Percentiles rank a stretch among this genome's conserved stretches.
phyloP scores from a whole-genome alignment of 2,113 vertebrate genomes.

The Deroptyus accipitrinus region DNA sequence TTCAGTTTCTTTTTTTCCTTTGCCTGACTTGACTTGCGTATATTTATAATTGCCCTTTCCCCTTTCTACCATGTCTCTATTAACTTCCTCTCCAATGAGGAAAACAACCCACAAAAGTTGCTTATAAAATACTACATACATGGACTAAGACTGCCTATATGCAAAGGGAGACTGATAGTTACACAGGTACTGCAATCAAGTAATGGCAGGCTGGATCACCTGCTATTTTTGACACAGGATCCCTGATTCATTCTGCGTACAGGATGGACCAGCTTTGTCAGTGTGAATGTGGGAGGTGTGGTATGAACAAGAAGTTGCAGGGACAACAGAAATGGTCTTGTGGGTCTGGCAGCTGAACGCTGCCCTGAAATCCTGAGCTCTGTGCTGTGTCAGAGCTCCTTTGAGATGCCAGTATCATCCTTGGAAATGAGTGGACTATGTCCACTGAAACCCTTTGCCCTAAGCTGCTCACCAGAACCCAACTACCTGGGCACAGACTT shows the following conservation, averaged over 20 bases:
- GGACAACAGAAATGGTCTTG: neutral
- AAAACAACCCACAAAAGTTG: neutral
- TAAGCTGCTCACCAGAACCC: neutral
- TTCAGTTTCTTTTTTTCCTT: neutral
- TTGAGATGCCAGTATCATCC: neutral
- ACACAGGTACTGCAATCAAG: neutral
- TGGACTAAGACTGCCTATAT: neutral
- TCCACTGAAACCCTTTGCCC: neutral
- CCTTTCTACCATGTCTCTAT: neutral
- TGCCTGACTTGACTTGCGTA: neutral
- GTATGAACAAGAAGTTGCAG: neutral
- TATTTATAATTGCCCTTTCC: neutral
- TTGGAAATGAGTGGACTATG: neutral
- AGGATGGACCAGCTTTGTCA: neutral
- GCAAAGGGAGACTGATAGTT: neutral
- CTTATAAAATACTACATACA: neutral
- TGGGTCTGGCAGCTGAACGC: neutral
- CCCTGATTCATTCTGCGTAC: neutral
- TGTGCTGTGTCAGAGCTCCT: neutral
- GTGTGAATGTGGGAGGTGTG: neutral
- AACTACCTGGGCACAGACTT: neutral
- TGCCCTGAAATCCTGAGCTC: neutral
- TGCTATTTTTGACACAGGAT: neutral
- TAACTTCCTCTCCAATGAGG: neutral
- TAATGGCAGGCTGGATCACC: neutral